phyloP scores from a whole-genome alignment of 1,140 invertebrate species.

The Archivesica marissinica region DNA sequence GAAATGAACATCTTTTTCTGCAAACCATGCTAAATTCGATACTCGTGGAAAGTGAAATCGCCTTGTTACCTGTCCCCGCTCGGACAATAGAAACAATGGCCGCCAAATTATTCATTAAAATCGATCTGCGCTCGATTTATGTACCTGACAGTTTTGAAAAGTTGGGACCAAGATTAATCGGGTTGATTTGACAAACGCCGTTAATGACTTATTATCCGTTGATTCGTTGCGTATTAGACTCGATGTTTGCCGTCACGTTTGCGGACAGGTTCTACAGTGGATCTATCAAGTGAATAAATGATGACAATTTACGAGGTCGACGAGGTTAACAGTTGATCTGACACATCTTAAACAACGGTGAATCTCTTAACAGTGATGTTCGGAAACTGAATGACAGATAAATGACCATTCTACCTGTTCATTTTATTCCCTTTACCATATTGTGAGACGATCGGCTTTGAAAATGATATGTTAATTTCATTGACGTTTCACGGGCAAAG shows the following conservation, averaged over 20 bases:
- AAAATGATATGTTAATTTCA: no score
- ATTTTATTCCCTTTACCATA: neutral
- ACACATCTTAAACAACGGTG: no score
- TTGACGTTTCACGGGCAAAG: no score
- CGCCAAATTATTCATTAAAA: conserved; percentile 57
- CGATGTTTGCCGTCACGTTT: conserved; percentile 9
- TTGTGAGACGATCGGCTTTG: no score
- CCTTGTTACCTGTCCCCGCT: conserved; percentile 29
- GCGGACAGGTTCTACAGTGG: neutral
- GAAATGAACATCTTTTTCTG: conserved; percentile 24
- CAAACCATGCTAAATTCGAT: conserved; percentile 34
- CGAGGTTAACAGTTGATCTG: conserved; percentile 1
- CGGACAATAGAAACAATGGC: conserved; percentile 40
- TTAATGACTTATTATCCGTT: conserved; percentile 47
- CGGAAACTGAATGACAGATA: neutral
- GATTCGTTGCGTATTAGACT: conserved; percentile 32
- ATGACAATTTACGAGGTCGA: conserved; percentile 1
- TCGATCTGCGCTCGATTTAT: conserved; percentile 52
- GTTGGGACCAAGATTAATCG: conserved; percentile 58
- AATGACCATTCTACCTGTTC: neutral
- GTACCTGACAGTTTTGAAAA: conserved; percentile 36
- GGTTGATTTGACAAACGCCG: conserved; percentile 39
- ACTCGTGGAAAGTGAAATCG: conserved; percentile 48
- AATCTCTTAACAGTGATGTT: neutral
- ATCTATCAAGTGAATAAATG: conserved; percentile 11